Base-by-base conservation (phyloP, 2,888 invertebrate species). In the Lepidocyrtoides sp. region DNA sequence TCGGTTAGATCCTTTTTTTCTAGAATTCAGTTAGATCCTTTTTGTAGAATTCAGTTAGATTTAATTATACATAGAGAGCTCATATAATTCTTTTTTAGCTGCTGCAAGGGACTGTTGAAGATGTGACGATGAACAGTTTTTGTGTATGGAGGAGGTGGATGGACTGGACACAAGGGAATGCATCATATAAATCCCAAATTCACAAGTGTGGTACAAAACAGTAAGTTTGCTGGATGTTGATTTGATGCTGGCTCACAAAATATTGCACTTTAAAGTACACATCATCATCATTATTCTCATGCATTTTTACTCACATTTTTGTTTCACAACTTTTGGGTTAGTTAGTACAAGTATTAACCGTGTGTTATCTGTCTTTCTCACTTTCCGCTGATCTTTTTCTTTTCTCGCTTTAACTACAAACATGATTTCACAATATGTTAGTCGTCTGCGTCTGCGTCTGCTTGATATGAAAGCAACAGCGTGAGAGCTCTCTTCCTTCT, bases 281-380 rank as follows among this genome's bases (percentile, higher is more conserved):
- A 57, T n/a, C 7, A 17, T 23, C 20, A 36, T 36, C n/a, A n/a
- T n/a, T n/a, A n/a, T n/a, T n/a, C n/a, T 7, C 54, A 54, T 69
- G 69, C 69, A 69, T 17, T 69, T 69, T 69, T 69, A 69, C 36
- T 5, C 36, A 69, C 29, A 63, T 29, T 63, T 26, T 63, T 29
- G 2, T 63, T 63, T 63, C 8, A 63, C 26, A 12, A 63, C 17
- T 69, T 63, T 69, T 4, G 7, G 32, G 2, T 36, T 66, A 2
- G 4, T 29, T 32, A 32, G 29, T n/a, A 63, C 23, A 26, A 14
- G 3, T n/a, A n/a, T n/a, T n/a, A n/a, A n/a, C n/a, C n/a, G 12
- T 63, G 29, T 63, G 36, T 32, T 17, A 0, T 17, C n/a, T 36
- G 36, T 36, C 36, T 69, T 2, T 69, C 63, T 29, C 60, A 66